Percentiles rank a stretch among this genome's conserved stretches.
Conservation (phyloP, 2,113 vertebrate species). For the Burhinus oedicnemus region DNA sequence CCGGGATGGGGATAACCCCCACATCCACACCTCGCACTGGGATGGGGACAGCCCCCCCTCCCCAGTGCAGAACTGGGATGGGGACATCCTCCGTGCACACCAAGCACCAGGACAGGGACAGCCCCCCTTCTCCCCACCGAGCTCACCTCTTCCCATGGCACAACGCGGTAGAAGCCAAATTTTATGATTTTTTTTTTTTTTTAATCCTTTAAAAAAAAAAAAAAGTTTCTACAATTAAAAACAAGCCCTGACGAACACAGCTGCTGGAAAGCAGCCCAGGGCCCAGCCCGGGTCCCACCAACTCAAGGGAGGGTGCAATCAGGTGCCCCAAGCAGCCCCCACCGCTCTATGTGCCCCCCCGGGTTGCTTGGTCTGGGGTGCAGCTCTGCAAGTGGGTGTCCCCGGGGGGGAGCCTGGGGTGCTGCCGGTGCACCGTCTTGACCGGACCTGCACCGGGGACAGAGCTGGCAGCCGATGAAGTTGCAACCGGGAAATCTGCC, state of each 20-base stretch:
- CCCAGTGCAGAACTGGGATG: too few relatives aligned
- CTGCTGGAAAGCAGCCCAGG: not conserved
- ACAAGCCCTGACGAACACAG: not conserved
- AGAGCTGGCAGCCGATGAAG: not conserved
- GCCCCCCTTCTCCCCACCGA: not conserved
- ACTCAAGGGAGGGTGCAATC: not conserved
- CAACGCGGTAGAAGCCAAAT: not conserved
- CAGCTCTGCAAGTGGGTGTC: not conserved
- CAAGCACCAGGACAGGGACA: too few relatives aligned
- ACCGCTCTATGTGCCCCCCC: not conserved
- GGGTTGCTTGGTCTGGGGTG: rapidly evolving
- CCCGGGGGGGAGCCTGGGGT: rapidly evolving
- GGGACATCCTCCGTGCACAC: too few relatives aligned
- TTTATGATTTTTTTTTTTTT: rapidly evolving
- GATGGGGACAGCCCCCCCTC: rapidly evolving
- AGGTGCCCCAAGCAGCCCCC: not conserved
- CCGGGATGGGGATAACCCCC: not conserved
- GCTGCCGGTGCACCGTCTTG: rapidly evolving
- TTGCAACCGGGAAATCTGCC: not conserved
- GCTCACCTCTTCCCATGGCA: not conserved
- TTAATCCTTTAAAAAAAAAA: not conserved
- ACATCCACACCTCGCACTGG: rapidly evolving
- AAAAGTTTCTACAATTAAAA: not conserved
- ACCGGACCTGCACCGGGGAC: rapidly evolving
- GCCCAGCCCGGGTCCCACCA: not conserved